These are phyloP conservation scores for Archocentrus centrarchus DNA, from an alignment of 2,113 vertebrate genomes.

Conservation along the genomic window DNA sequence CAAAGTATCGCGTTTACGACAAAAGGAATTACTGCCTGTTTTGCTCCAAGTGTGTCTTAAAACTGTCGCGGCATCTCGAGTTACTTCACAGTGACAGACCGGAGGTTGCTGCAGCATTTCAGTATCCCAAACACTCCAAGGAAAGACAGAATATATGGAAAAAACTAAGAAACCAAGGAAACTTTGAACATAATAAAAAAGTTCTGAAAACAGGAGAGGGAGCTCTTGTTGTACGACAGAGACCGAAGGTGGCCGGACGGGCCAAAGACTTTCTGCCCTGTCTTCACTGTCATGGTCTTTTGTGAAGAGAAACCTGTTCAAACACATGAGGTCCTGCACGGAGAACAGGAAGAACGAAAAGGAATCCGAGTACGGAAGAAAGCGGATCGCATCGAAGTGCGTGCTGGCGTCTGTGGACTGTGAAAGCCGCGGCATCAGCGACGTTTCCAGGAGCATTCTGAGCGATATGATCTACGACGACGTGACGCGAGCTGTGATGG, in stretches of 20 bases:
- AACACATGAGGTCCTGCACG: slow-evolving; percentile 58
- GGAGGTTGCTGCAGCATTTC: slow-evolving; percentile 61
- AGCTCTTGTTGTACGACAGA: slow-evolving; percentile 35
- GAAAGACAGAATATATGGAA: slow-evolving; percentile 63
- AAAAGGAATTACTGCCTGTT: slow-evolving; percentile 67
- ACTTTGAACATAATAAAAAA: slow-evolving; percentile 67
- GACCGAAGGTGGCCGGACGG: neutral
- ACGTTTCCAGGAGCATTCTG: slow-evolving; percentile 36
- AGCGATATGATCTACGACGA: slow-evolving; percentile 57
- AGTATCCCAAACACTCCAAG: slow-evolving; percentile 49
- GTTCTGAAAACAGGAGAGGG: slow-evolving; percentile 60
- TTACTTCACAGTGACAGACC: slow-evolving; percentile 45
- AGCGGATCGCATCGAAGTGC: neutral
- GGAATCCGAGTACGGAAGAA: fast-evolving
- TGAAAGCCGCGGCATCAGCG: slow-evolving; percentile 32
- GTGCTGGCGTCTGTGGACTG: slow-evolving; percentile 14
- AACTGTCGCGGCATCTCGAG: slow-evolving; percentile 61
- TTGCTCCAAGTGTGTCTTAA: slow-evolving; percentile 35
- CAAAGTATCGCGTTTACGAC: neutral
- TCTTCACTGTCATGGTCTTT: slow-evolving; percentile 58
- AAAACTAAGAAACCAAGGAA: slow-evolving; percentile 64
- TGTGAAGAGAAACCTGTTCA: neutral
- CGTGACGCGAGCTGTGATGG: slow-evolving; percentile 50
- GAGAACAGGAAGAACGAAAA: slow-evolving; percentile 19
- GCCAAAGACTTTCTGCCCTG: slow-evolving; percentile 65